Evolutionary conservation across 92 coral and sea anemone species (phyloP).

Genomic region (Chrysogorgia sp.): DNA sequence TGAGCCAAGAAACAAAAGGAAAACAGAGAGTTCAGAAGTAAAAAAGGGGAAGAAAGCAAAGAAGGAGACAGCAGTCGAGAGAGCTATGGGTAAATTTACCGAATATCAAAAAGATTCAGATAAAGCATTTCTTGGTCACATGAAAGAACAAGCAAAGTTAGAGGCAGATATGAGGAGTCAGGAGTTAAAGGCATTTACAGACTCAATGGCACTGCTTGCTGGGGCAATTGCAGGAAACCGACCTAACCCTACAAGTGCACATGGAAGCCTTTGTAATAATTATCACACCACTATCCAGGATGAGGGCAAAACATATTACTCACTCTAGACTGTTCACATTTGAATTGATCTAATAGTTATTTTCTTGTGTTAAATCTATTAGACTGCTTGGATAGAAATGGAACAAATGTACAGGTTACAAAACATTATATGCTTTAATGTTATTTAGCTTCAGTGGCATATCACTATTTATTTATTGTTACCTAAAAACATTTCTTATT

Average conservation of each 20-base stretch:
- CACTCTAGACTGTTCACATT: not conserved
- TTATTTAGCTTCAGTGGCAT: too few species aligned
- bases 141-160: constrained; percentile 28
- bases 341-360: too few species aligned
- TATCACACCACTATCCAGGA: not conserved
- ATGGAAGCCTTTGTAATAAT: not conserved
- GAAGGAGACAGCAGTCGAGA: constrained; percentile 20
- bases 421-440: too few species aligned
- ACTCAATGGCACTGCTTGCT: constrained; percentile 28
- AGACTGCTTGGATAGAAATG: too few species aligned
- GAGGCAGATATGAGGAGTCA: constrained; percentile 34
- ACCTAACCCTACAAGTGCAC: too few species aligned
- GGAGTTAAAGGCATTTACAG: constrained; percentile 30
- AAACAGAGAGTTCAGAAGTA: constrained; percentile 4
- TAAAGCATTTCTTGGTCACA: constrained; percentile 27
- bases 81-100: constrained; percentile 11
- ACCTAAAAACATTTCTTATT: too few species aligned
- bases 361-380: too few species aligned
- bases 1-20: constrained; percentile 12
- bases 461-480: too few species aligned
- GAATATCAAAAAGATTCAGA: constrained; percentile 34
- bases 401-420: too few species aligned
- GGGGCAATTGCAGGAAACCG: constrained; percentile 15
- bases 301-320: not conserved
- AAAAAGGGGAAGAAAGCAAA: not conserved